Percentiles rank a stretch among this genome's conserved stretches.
Conservation (phyloP, 2,797 vertebrate genomes). For the Alca torda region DNA sequence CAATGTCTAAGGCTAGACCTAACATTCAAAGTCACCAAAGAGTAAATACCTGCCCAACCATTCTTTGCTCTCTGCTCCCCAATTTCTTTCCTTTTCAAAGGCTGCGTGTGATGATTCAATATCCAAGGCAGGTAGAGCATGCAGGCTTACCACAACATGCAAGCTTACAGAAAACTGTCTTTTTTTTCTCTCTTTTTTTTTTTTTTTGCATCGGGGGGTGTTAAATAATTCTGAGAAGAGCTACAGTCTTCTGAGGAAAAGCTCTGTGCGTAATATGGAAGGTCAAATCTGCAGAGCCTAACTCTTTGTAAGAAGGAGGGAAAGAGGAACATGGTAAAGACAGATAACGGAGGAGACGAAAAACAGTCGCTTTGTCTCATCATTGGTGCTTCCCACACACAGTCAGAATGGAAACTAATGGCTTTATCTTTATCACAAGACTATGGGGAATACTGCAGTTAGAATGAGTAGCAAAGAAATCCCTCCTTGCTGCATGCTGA, state of each 20-base stretch:
- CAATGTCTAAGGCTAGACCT: neutral
- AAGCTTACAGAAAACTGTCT: constrained; percentile 25
- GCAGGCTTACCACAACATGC: neutral
- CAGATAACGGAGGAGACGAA: neutral
- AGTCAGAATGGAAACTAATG: neutral
- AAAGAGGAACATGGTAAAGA: neutral
- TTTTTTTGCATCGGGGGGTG: accelerated
- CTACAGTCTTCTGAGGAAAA: constrained; percentile 53
- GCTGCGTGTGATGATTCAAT: constrained; percentile 26
- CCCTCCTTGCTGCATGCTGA: neutral
- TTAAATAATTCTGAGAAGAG: constrained; percentile 16
- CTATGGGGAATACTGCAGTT: neutral
- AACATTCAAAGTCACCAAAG: neutral
- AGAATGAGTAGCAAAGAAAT: neutral
- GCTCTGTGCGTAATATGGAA: constrained; percentile 54
- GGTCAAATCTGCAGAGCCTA: constrained; percentile 20
- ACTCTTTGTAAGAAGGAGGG: neutral
- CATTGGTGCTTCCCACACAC: neutral
- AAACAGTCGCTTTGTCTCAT: neutral
- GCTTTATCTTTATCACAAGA: neutral
- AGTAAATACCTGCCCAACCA: neutral
- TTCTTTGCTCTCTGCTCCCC: neutral
- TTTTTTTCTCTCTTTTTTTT: too few relatives aligned
- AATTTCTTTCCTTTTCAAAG: constrained; percentile 18
- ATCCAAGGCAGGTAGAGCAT: neutral